Conservation (phyloP, 2,797 vertebrate species). For the Meda fulgida region DNA sequence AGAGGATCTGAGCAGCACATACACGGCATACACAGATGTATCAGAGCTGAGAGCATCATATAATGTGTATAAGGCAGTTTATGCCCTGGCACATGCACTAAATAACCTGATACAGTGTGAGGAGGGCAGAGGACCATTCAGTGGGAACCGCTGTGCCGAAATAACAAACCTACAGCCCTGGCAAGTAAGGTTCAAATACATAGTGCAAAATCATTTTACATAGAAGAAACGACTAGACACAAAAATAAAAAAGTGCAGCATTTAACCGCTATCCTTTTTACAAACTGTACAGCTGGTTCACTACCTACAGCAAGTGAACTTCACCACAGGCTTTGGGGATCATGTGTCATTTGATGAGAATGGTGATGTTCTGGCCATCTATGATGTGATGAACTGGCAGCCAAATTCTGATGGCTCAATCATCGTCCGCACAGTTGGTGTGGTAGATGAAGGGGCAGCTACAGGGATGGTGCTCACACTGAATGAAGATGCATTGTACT, state of each 20-base stretch:
- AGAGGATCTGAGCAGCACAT: too few species aligned
- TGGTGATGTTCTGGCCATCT: background rate
- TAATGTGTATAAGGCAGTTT: too few species aligned
- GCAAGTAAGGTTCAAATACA: conserved; percentile 28
- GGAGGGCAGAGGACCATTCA: too few species aligned
- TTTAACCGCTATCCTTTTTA: background rate
- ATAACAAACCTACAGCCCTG: too few species aligned
- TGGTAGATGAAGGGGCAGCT: conserved; percentile 62
- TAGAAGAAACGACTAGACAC: background rate
- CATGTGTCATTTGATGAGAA: background rate
- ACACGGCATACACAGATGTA: too few species aligned
- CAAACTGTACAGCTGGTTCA: background rate
- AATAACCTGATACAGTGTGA: too few species aligned
- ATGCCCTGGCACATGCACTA: too few species aligned
- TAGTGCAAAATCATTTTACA: background rate
- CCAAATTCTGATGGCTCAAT: conserved; percentile 13
- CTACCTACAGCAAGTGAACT: background rate
- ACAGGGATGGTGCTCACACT: background rate
- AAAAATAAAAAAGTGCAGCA: too few species aligned
- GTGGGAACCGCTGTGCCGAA: too few species aligned
- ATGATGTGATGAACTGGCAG: conserved; percentile 7
- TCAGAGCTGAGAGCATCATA: too few species aligned
- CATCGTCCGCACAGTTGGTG: conserved; percentile 65
- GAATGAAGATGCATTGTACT: conserved; percentile 22
- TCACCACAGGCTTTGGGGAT: background rate